Base-by-base conservation (phyloP, 2,113 vertebrate genomes). In the Melanerpes aurifrons region DNA sequence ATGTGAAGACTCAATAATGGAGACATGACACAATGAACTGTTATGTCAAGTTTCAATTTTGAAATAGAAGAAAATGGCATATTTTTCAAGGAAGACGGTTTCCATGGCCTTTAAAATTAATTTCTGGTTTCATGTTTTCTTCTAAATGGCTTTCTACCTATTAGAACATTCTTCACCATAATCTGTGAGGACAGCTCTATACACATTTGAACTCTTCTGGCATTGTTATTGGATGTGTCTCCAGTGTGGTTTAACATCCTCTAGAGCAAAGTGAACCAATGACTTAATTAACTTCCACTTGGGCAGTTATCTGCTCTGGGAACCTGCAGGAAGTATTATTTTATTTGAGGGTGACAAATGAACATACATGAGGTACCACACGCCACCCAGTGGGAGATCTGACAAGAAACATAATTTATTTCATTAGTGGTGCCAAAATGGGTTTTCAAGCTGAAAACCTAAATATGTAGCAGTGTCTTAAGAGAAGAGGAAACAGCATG, bases 341-440 rank as follows among this genome's bases (percentile, higher is more conserved):
- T 89, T 93, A 48, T 80, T 76, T 86, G 85, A 97, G 89, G 93
- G 85, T 96, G 95, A 97, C 90, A 96, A 90, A 97, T 96, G 94
- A 96, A 92, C 47, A 20, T 96, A 93, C 91, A 86, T 89, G 90
- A 96, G 94, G 89, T 91, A 87, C 96, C 78, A 95, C 92, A 95
- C 87, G 87, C 94, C 87, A 96, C 95, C 87, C 91, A 95, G 95
- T 94, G 90, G 92, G 89, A 90, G 95, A 96, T 96, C 89, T 94
- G 95, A 97, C 96, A 97, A 92, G 96, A 97, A 92, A 90, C 94
- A 97, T 94, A 95, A 93, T 96, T 97, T 97, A 97, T 96, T 97
- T 97, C 82, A 90, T 96, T 94, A 95, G 79, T 92, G 87, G 76
- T 92, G 96, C 94, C 96, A 96, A 91, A 96, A 93, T 94, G 93